Evolutionary conservation across 2,888 invertebrate species (phyloP).

Genomic region (Ochlodes sylvanus): DNA sequence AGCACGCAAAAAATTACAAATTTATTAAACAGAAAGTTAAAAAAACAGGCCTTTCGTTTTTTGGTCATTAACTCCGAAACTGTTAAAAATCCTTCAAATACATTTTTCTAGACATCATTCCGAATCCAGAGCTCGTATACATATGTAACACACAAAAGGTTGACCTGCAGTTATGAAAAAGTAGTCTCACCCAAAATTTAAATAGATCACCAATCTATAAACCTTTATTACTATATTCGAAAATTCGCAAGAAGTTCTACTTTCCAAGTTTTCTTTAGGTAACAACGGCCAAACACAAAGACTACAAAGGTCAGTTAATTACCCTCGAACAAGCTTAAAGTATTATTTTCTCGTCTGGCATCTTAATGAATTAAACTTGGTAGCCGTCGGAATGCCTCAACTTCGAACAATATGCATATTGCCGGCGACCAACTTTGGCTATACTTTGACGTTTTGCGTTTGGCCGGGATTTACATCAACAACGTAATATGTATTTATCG

Average conservation of each 20-base stretch:
- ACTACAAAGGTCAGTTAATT: slow-evolving; percentile 18
- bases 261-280: not conserved
- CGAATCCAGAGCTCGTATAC: no score
- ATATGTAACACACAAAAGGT: no score
- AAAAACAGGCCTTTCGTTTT: no score
- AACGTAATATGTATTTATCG: not conserved
- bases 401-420: slow-evolving; percentile 16
- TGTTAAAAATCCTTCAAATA: no score
- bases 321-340: slow-evolving; percentile 17
- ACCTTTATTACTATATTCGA: no score
- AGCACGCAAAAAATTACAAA: no score
- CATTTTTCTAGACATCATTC: no score
- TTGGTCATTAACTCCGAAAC: no score
- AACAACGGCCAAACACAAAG: slow-evolving; percentile 4
- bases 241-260: not conserved
- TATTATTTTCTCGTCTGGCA: slow-evolving; percentile 19
- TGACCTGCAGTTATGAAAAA: no score
- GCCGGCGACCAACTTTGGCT: not conserved
- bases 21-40: no score
- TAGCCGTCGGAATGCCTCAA: slow-evolving; percentile 7
- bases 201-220: no score
- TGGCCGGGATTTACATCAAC: not conserved
- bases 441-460: not conserved
- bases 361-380: slow-evolving; percentile 23
- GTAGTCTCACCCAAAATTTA: no score